phyloP scores from a whole-genome alignment of 2,113 vertebrate species.

The Mungos mungo region DNA sequence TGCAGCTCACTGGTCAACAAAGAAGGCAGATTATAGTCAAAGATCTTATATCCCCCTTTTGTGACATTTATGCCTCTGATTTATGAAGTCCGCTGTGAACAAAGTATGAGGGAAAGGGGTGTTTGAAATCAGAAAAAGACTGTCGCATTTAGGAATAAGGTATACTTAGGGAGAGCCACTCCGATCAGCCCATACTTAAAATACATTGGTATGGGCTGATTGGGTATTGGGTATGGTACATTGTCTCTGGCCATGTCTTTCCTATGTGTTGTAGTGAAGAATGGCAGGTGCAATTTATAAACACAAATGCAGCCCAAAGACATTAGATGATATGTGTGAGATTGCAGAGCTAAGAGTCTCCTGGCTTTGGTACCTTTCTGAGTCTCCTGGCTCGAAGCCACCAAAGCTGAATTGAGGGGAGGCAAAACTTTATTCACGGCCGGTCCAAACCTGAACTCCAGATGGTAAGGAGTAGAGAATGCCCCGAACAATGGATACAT shows the following conservation, averaged over 20 bases:
- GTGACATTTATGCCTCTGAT: neutral
- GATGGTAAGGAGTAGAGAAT: too few species aligned
- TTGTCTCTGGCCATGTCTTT: neutral
- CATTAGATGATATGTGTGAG: fast-evolving
- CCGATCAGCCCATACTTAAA: neutral
- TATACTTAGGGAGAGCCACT: too few species aligned
- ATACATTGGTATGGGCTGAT: too few species aligned
- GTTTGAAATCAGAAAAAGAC: neutral
- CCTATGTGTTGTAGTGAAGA: too few species aligned
- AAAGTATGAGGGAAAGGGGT: too few species aligned
- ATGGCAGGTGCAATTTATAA: neutral
- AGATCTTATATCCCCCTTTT: neutral
- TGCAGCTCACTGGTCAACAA: neutral
- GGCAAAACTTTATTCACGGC: too few species aligned
- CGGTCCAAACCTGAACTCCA: too few species aligned
- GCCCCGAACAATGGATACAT: too few species aligned
- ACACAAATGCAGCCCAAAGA: neutral
- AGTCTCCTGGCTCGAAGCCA: neutral
- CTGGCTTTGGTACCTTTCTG: neutral
- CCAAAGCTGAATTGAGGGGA: too few species aligned
- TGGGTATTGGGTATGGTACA: fast-evolving
- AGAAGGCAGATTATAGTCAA: neutral
- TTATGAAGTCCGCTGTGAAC: neutral
- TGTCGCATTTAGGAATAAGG: neutral
- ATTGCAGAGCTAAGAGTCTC: too few species aligned